Evolutionary conservation across 2,113 vertebrate genomes (phyloP).

Genomic region (Zingel zingel): DNA sequence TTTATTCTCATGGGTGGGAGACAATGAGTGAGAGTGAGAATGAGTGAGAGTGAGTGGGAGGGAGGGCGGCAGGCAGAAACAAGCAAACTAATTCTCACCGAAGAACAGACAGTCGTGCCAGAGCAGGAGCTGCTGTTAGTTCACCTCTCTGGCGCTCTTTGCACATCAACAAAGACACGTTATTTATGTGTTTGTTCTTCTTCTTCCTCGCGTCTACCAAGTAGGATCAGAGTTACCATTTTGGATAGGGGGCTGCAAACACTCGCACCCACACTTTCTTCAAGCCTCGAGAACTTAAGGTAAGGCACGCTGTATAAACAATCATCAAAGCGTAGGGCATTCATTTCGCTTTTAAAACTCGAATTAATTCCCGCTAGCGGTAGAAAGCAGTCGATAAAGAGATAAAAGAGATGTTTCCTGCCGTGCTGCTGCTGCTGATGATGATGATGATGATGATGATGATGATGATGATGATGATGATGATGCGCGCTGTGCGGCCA

Average conservation of each 20-base stretch:
- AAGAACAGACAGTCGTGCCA: conserved; percentile 67
- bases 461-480: no score
- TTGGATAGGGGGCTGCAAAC: conserved; percentile 63
- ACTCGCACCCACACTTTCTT: conserved; percentile 65
- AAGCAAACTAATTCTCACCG: conserved; percentile 78
- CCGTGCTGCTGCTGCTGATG: not conserved
- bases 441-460: no score
- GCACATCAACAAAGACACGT: conserved; percentile 20
- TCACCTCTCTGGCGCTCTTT: conserved; percentile 54
- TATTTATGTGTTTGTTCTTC: not conserved
- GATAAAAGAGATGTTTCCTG: not conserved
- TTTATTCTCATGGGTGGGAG: conserved; percentile 79
- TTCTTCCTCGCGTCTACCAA: conserved; percentile 6
- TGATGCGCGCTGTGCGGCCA: conserved; percentile 31
- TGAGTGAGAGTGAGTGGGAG: conserved; percentile 62
- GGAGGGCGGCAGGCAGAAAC: conserved; percentile 75
- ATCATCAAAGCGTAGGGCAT: conserved; percentile 7
- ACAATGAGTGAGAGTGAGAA: conserved; percentile 70
- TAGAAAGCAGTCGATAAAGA: not conserved
- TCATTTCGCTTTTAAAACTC: not conserved
- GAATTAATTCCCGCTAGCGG: not conserved
- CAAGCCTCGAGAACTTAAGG: conserved; percentile 71
- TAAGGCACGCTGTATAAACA: conserved; percentile 51
- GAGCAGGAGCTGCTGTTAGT: conserved; percentile 59
- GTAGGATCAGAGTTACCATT: conserved; percentile 61